Base-by-base conservation (phyloP, 35 echinoderm and acorn worm genomes). In the Ptychodera flava region DNA sequence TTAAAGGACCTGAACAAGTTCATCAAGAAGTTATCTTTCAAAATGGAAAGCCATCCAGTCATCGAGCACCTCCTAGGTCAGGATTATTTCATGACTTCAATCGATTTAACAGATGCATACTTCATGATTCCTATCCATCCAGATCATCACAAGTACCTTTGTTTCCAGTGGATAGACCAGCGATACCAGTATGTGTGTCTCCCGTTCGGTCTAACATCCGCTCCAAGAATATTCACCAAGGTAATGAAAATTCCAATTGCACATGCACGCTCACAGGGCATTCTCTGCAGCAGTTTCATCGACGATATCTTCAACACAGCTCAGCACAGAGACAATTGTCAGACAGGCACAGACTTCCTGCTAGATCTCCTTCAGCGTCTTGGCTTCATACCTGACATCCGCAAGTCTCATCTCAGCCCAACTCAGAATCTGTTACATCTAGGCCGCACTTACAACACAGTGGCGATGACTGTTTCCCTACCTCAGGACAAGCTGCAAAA, bases 151-250 rank as follows among this genome's bases (percentile, higher is more conserved):
- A 90, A 90, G 45, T 90, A 33, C 32, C 88, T 90, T 1, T 75
- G 88, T n/a, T 90, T 90, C 32, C 31, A 35, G 2, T 90, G 88
- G 88, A 76, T 78, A 12, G 37, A 84, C 15, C 35, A 30, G 16
- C 75, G 35, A 31, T 90, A 34, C 32, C 78, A 88, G 77, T 88
- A 28, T 81, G 22, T 34, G 33, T 31, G 28, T 33, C 82, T 84
- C 1, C 78, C 78, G 28, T 79, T 79, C 28, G 78, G 78, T 10
- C 76, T 84, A 15, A 35, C 82, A 34, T 1, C 52, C 36, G 52
- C 88, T 34, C 88, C 81, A 6, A 35, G 81, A 31, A 28, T 84
- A 16, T 84, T 84, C 35, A 82, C 80, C 76, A 90, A 89, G 30
- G n/a, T 89, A 27, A 79, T 89, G 37, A 89, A 89, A 77, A 32